A percentile compares a stretch with the other conserved stretches of the same genome.
Evolutionary conservation across 37 sponge, comb jelly and placozoan genomes (phyloP).

Genomic region (Hormiphora californensis): DNA sequence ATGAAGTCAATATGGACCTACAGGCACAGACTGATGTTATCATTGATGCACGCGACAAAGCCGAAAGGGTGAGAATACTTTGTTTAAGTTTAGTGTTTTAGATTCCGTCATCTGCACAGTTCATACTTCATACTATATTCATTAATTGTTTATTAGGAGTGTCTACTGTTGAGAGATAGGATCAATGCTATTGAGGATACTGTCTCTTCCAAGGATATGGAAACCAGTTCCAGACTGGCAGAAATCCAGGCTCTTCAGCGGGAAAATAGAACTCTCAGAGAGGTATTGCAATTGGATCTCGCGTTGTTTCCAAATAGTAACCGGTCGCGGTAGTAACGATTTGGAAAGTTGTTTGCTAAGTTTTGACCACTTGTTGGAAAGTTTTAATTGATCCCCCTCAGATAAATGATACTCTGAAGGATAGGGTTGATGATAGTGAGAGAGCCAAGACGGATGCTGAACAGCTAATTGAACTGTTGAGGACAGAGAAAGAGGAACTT

Average conservation of each 20-base stretch:
- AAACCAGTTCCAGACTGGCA: background rate
- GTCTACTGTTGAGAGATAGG: background rate
- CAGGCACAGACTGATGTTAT: background rate
- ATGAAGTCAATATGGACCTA: constrained; percentile 42
- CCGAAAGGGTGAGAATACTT: background rate
- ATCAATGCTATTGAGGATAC: constrained; percentile 6
- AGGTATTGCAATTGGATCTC: too few relatives aligned
- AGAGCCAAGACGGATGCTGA: background rate
- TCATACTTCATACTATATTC: too few relatives aligned
- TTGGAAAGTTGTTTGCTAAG: too few relatives aligned
- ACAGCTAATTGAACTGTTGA: background rate
- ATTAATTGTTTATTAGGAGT: constrained; percentile 19
- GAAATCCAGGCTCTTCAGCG: constrained; percentile 41
- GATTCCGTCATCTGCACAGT: too few relatives aligned
- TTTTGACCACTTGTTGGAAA: background rate
- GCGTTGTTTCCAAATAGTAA: too few relatives aligned
- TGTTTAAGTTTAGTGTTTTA: background rate
- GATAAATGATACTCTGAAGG: constrained; percentile 36
- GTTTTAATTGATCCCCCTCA: background rate
- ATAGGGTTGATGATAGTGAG: constrained; percentile 29
- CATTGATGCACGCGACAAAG: background rate
- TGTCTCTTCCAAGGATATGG: constrained; percentile 11
- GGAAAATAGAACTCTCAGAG: constrained; percentile 12
- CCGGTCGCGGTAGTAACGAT: too few relatives aligned
- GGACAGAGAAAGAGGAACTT: constrained; percentile 3